phyloP scores from a whole-genome alignment of 2,797 vertebrate genomes.

The Darevskia mixta region DNA sequence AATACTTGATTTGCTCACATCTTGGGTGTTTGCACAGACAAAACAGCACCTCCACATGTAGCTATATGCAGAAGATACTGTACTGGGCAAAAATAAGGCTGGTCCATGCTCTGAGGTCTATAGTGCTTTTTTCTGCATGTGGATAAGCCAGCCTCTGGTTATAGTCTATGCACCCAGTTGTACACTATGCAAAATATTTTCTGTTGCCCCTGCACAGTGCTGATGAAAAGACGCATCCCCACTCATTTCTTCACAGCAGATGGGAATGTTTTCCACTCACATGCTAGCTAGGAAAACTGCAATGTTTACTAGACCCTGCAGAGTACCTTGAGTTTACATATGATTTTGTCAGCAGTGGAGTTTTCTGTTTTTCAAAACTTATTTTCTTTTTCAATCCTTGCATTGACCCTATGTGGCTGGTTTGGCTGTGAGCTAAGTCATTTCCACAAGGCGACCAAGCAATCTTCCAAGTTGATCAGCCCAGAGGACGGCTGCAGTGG shows the following conservation, averaged over 20 bases:
- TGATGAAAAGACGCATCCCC: not conserved
- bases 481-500: too few species aligned
- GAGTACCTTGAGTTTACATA: not conserved
- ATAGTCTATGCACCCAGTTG: not conserved
- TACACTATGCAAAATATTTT: not conserved
- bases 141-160: not conserved
- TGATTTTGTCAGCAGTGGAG: not conserved
- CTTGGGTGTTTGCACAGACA: not conserved
- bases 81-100: not conserved
- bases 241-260: not conserved
- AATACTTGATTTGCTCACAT: conserved; percentile 15
- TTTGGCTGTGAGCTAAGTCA: not conserved
- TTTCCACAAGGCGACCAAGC: not conserved
- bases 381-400: not conserved
- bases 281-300: not conserved
- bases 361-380: not conserved
- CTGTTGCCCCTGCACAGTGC: not conserved
- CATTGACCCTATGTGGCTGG: not conserved
- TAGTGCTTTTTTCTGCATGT: not conserved
- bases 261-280: not conserved
- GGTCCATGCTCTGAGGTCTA: not conserved
- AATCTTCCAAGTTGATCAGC: not conserved
- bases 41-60: not conserved
- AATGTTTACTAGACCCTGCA: not conserved
- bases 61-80: not conserved